Percentiles rank a stretch among this genome's conserved stretches.
Conservation (phyloP, 2,113 vertebrate genomes). For the Casuarius casuarius region DNA sequence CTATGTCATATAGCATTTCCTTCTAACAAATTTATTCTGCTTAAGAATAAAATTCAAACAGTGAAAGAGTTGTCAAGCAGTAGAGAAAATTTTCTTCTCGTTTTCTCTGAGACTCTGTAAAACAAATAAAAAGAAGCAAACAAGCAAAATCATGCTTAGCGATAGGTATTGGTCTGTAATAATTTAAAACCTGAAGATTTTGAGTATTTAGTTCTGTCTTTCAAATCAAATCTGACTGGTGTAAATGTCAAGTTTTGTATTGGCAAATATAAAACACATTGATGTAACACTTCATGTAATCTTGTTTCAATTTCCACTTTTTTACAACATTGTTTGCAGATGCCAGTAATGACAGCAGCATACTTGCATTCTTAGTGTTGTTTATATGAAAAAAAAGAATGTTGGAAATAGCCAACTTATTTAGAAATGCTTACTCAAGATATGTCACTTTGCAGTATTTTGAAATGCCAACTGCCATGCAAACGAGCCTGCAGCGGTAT, state of each 20-base stretch:
- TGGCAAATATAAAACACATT: neutral
- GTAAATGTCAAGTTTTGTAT: neutral
- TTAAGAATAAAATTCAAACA: neutral
- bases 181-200: neutral
- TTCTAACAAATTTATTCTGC: neutral
- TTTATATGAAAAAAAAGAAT: neutral
- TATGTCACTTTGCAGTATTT: constrained; percentile 23
- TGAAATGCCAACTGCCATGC: constrained; percentile 25
- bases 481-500: neutral
- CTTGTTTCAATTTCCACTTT: neutral
- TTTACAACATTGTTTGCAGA: neutral
- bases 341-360: neutral
- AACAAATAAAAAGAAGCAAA: neutral
- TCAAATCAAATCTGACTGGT: neutral
- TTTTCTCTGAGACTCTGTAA: neutral
- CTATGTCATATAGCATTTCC: neutral
- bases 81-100: neutral
- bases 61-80: neutral
- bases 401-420: neutral
- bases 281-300: constrained; percentile 2
- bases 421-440: constrained; percentile 8
- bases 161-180: neutral
- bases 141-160: neutral
- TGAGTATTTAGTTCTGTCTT: neutral
- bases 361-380: neutral